These are phyloP conservation scores for Chalcis sispes DNA, from an alignment of 2,888 invertebrate species.

Conservation along the genomic window DNA sequence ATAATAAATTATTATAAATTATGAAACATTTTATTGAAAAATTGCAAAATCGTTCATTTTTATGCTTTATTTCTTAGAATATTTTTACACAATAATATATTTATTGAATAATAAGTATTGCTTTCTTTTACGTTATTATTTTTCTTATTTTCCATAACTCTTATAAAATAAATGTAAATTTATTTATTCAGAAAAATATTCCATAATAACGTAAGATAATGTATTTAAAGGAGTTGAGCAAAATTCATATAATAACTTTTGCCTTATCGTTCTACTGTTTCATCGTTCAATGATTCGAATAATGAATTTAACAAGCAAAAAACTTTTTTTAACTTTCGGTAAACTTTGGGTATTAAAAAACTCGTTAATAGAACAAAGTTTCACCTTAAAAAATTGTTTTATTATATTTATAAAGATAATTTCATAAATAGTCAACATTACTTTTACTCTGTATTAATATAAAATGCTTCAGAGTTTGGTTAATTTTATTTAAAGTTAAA, in stretches of 20 bases:
- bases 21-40: too few species aligned
- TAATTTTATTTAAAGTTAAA: too few species aligned
- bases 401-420: not conserved
- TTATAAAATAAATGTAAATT: conserved; percentile 6
- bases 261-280: not conserved
- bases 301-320: conserved; percentile 34
- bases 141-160: not conserved
- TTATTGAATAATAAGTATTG: too few species aligned
- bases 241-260: conserved; percentile 29
- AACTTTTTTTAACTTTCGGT: conserved; percentile 24
- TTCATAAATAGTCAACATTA: not conserved
- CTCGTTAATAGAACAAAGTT: not conserved
- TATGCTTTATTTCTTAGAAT: too few species aligned
- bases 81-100: too few species aligned
- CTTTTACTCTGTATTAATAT: too few species aligned
- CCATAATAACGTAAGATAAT: conserved; percentile 10
- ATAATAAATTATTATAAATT: too few species aligned
- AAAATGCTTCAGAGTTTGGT: too few species aligned
- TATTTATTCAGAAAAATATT: not conserved
- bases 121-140: not conserved
- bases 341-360: not conserved
- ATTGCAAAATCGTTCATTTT: too few species aligned
- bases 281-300: conserved; percentile 35
- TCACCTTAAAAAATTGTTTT: not conserved
- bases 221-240: conserved; percentile 13